phyloP scores from a whole-genome alignment of 1,140 invertebrate species.

The Conus betulinus region DNA sequence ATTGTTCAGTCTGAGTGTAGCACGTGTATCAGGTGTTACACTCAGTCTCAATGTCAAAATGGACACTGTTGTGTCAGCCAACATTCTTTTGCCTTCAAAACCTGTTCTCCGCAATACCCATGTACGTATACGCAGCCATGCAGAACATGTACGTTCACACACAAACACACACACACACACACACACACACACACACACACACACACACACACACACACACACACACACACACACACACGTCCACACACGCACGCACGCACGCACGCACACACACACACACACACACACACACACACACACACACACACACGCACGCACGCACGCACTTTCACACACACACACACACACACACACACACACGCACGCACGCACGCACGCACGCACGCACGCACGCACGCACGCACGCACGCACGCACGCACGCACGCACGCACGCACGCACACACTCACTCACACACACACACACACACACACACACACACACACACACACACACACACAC shows the following conservation, averaged over 20 bases:
- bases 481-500: no score
- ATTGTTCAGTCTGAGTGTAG: no score
- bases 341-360: conserved; percentile 16
- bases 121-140: neutral
- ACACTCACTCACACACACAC: no score
- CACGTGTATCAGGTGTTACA: no score
- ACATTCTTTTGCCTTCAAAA: no score
- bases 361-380: no score
- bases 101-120: no score
- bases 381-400: neutral
- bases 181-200: no score
- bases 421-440: neutral
- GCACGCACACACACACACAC: neutral
- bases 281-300: neutral
- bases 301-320: neutral
- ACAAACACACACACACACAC: neutral
- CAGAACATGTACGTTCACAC: neutral
- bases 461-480: no score
- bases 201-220: conserved; percentile 10
- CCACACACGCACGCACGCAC: neutral
- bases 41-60: no score
- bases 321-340: conserved; percentile 2
- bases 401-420: neutral
- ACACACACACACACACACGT: conserved; percentile 16
- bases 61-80: no score